A percentile compares a stretch with the other conserved stretches of the same genome.
Conservation (phyloP, 2,113 vertebrate species). For the Neogale vison region DNA sequence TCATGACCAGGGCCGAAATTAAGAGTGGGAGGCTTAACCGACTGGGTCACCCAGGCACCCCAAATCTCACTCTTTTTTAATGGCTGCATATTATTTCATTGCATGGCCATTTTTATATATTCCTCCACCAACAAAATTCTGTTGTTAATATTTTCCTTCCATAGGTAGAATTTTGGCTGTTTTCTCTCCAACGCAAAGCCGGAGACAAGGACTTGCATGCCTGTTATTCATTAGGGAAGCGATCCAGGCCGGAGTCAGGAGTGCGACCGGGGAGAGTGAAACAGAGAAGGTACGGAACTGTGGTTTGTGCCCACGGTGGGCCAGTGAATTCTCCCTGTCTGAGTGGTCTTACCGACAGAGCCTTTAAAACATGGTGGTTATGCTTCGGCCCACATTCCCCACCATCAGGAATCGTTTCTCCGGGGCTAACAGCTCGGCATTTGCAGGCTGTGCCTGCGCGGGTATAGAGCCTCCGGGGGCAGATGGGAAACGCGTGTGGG, state of each 20-base stretch:
- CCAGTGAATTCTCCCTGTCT: background rate
- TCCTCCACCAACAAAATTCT: background rate
- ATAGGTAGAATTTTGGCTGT: background rate
- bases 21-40: background rate
- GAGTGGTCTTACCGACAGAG: background rate
- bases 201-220: background rate
- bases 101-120: background rate
- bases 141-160: background rate
- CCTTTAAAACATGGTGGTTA: background rate
- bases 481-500: rapidly evolving
- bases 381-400: rapidly evolving
- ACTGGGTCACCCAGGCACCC: background rate
- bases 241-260: background rate
- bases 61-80: background rate
- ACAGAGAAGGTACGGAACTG: background rate
- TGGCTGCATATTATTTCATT: background rate
- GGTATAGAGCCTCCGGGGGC: rapidly evolving
- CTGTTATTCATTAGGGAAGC: background rate
- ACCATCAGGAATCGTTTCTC: rapidly evolving
- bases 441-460: rapidly evolving
- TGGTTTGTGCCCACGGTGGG: background rate
- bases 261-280: background rate
- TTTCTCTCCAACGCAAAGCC: background rate
- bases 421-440: rapidly evolving
- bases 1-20: background rate